Conservation (phyloP, 1,140 invertebrate genomes). For the Drosophila bipectinata region DNA sequence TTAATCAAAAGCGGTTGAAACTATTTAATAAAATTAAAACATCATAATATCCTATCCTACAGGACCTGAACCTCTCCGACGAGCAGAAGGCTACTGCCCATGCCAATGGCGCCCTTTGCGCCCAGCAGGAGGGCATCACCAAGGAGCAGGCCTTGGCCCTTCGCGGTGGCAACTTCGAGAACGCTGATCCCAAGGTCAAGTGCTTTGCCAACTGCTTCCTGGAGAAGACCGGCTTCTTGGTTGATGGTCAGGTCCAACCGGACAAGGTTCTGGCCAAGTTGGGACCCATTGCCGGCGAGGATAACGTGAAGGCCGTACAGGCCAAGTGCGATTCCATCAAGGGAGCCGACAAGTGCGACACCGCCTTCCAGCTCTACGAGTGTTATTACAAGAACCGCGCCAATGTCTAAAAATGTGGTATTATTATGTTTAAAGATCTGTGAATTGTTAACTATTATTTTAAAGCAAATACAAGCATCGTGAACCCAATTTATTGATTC, state of each 20-base stretch:
- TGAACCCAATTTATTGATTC: not conserved
- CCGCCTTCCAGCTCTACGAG: constrained; percentile 61
- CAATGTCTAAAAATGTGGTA: constrained; percentile 26
- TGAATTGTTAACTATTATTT: constrained; percentile 28
- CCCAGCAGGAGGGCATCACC: constrained; percentile 65
- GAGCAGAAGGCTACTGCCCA: constrained; percentile 56
- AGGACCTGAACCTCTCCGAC: constrained; percentile 45
- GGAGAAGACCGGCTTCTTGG: constrained; percentile 55
- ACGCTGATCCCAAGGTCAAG: constrained; percentile 56
- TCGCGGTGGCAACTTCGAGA: constrained; percentile 51
- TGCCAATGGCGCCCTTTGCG: constrained; percentile 42
- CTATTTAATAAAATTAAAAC: not conserved
- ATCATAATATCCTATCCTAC: not conserved
- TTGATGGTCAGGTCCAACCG: constrained; percentile 56
- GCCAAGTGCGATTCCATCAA: constrained; percentile 53
- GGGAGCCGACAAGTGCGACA: constrained; percentile 65
- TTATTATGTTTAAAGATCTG: constrained; percentile 34
- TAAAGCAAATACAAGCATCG: not conserved
- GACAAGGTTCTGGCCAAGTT: constrained; percentile 50
- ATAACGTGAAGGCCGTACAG: constrained; percentile 51
- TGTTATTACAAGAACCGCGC: constrained; percentile 57
- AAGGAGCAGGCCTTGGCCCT: constrained; percentile 60
- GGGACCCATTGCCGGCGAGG: constrained; percentile 41
- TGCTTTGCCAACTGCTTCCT: constrained; percentile 75
- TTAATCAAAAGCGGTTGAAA: not conserved